Conservation (phyloP, 2,888 invertebrate species). For the Dicyrtomina minuta region DNA sequence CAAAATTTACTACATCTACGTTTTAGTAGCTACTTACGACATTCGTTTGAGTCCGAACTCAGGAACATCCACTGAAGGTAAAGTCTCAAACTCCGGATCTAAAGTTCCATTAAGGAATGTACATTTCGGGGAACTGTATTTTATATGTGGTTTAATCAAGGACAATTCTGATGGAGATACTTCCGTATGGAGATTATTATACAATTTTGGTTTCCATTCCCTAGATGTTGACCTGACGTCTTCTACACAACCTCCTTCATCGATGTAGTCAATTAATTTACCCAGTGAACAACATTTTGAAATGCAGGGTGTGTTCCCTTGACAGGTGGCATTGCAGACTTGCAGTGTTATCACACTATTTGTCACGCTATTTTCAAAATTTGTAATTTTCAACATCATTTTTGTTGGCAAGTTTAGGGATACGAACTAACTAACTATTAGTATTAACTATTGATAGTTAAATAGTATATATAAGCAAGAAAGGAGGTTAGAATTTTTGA, state of each 20-base stretch:
- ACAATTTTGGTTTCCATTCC: constrained; percentile 21
- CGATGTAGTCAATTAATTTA: neutral
- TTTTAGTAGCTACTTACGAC: constrained; percentile 5
- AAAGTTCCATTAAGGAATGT: constrained; percentile 18
- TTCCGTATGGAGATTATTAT: neutral
- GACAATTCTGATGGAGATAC: neutral
- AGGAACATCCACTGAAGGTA: constrained; percentile 10
- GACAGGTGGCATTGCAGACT: constrained; percentile 19
- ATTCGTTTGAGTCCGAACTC: neutral
- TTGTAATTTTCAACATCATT: too few relatives aligned
- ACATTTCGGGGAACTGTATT: constrained; percentile 1
- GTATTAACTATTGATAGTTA: too few relatives aligned
- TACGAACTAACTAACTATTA: too few relatives aligned
- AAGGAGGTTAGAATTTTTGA: neutral
- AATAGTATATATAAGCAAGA: too few relatives aligned
- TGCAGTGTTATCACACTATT: neutral
- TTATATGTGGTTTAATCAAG: constrained; percentile 10
- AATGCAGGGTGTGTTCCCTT: constrained; percentile 15
- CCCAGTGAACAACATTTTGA: constrained; percentile 30
- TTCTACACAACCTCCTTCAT: neutral
- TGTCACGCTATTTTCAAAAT: too few relatives aligned
- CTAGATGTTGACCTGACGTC: too few relatives aligned
- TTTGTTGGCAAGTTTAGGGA: too few relatives aligned
- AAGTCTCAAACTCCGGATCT: neutral
- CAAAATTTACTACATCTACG: neutral